Percentiles rank a stretch among this genome's conserved stretches.
These are phyloP conservation scores for Notoglanidium macrostoma DNA, from an alignment of 2,797 vertebrate species.

Conservation along the genomic window DNA sequence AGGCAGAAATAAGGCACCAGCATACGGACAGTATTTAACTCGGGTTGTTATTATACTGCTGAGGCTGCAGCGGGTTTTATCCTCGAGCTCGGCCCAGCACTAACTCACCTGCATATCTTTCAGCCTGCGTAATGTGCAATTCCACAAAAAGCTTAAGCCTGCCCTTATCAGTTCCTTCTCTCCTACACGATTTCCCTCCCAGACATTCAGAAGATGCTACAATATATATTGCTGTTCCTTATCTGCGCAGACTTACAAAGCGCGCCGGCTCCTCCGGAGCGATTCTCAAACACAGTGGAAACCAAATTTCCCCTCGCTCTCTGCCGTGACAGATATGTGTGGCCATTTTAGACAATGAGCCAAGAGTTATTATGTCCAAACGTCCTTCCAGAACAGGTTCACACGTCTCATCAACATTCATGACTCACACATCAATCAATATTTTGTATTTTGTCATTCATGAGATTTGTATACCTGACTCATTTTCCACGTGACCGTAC, in stretches of 20 bases:
- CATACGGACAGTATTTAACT: not conserved
- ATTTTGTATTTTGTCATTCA: not conserved
- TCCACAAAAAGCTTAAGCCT: constrained; percentile 27
- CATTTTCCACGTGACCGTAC: not conserved
- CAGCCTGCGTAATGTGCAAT: constrained; percentile 15
- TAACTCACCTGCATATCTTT: constrained; percentile 29
- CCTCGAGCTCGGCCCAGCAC: not conserved
- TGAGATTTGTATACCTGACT: not conserved
- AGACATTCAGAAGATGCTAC: constrained; percentile 43
- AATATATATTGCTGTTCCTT: constrained; percentile 45
- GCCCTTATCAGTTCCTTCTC: constrained; percentile 49
- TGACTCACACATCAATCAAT: constrained; percentile 9
- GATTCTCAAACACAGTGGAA: constrained; percentile 19
- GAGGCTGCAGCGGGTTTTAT: constrained; percentile 21
- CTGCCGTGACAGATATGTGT: constrained; percentile 20
- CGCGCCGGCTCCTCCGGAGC: constrained; percentile 8
- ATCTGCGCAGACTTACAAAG: constrained; percentile 48
- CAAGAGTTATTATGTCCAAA: not conserved
- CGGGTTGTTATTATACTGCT: not conserved
- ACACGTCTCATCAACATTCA: not conserved
- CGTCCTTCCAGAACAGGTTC: not conserved
- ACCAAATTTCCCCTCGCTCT: constrained; percentile 35
- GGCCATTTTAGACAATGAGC: constrained; percentile 14
- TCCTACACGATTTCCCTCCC: constrained; percentile 34
- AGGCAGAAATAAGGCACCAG: not conserved